Conservation (phyloP, 2,797 vertebrate genomes). For the Leuciscus waleckii region DNA sequence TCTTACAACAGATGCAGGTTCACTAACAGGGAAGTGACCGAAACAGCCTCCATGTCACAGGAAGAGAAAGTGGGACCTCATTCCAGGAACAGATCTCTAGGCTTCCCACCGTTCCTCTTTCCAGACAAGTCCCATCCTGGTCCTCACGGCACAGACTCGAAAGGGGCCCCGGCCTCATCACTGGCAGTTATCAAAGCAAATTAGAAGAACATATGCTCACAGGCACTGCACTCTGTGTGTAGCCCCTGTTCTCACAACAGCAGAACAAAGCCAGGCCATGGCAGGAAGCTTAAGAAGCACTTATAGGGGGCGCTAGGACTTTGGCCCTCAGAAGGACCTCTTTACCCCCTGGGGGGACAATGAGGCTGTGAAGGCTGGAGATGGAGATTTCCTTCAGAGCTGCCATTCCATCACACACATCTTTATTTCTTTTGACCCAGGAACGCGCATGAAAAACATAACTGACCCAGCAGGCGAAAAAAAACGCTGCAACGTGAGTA, state of each 20-base stretch:
- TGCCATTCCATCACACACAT: conserved; percentile 36
- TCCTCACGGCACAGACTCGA: conserved; percentile 53
- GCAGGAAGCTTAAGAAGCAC: conserved; percentile 69
- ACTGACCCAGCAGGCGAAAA: conserved; percentile 28
- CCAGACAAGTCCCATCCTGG: conserved; percentile 62
- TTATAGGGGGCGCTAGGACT: conserved; percentile 58
- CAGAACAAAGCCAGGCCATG: conserved; percentile 65
- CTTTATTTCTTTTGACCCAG: conserved; percentile 54
- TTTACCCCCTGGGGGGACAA: conserved; percentile 44
- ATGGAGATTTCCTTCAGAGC: conserved; percentile 54
- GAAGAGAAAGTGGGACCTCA: conserved; percentile 59
- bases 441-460: conserved; percentile 50
- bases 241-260: conserved; percentile 59
- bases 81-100: conserved; percentile 64
- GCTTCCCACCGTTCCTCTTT: conserved; percentile 49
- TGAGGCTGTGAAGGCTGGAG: conserved; percentile 3
- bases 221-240: conserved; percentile 51
- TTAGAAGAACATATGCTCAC: conserved; percentile 71
- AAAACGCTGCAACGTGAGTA: conserved; percentile 36
- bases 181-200: conserved; percentile 78
- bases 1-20: conserved; percentile 44
- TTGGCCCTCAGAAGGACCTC: conserved; percentile 54
- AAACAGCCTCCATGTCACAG: conserved; percentile 60
- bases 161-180: conserved; percentile 62
- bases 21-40: conserved; percentile 54